These are phyloP conservation scores for Embidobia sp. DNA, from an alignment of 2,888 invertebrate species.

Conservation along the genomic window DNA sequence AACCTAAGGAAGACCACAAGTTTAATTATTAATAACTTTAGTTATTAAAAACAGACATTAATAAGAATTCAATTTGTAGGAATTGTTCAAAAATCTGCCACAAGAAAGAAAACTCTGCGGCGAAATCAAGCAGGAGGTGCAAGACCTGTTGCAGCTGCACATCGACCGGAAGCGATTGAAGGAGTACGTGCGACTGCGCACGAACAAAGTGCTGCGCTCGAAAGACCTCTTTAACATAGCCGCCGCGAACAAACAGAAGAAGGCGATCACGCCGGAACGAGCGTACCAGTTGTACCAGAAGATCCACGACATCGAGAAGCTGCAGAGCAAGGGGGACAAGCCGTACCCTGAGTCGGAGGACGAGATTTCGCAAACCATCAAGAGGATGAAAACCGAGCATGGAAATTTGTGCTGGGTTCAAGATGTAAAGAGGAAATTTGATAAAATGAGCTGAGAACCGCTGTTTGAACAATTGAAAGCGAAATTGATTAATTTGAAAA, in stretches of 20 bases:
- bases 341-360: constrained; percentile 76
- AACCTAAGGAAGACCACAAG: too few species aligned
- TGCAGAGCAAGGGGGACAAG: constrained; percentile 72
- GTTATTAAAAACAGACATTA: too few species aligned
- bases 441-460: too few species aligned
- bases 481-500: too few species aligned
- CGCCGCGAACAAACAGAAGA: constrained; percentile 77
- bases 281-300: constrained; percentile 77
- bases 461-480: too few species aligned
- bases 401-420: constrained; percentile 75
- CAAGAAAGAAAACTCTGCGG: constrained; percentile 80
- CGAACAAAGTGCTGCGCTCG: constrained; percentile 78
- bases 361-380: constrained; percentile 75
- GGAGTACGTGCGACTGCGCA: constrained; percentile 77
- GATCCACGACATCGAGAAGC: constrained; percentile 77
- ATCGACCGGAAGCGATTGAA: constrained; percentile 78
- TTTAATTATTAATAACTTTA: too few species aligned
- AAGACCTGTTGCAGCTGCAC: constrained; percentile 78
- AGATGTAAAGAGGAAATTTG: too few species aligned
- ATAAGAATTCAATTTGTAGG: too few species aligned
- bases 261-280: constrained; percentile 76
- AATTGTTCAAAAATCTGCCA: constrained; percentile 78
- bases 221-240: constrained; percentile 80
- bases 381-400: constrained; percentile 76
- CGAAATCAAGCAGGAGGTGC: constrained; percentile 78